These are phyloP conservation scores for Ophion obscuratus DNA, from an alignment of 2,888 invertebrate genomes.

Conservation along the genomic window DNA sequence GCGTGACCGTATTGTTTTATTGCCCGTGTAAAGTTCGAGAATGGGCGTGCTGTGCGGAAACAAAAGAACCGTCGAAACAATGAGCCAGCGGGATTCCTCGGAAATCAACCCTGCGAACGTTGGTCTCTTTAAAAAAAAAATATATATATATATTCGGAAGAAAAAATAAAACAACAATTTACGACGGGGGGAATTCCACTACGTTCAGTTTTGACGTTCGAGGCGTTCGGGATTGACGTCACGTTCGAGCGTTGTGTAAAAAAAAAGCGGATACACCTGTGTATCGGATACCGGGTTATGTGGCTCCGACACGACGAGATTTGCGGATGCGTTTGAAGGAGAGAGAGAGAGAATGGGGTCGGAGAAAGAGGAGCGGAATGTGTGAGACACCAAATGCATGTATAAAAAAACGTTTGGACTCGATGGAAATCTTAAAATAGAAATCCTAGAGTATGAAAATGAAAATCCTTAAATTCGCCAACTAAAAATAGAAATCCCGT, in stretches of 20 bases:
- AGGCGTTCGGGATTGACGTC: slow-evolving; percentile 49
- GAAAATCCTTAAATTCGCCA: neutral
- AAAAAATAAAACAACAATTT: slow-evolving; percentile 14
- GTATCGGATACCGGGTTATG: slow-evolving; percentile 23
- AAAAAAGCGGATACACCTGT: slow-evolving; percentile 12
- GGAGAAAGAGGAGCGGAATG: neutral
- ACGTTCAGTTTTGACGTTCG: slow-evolving; percentile 10
- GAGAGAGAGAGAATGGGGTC: neutral
- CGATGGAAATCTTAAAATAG: neutral
- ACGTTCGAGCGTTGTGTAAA: slow-evolving; percentile 19
- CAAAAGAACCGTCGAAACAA: slow-evolving; percentile 11
- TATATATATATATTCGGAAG: neutral
- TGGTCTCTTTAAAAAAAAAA: neutral
- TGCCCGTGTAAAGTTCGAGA: neutral
- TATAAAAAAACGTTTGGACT: neutral
- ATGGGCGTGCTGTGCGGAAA: slow-evolving; percentile 12
- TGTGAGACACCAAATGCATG: neutral
- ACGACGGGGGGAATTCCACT: slow-evolving; percentile 36
- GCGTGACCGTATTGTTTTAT: neutral
- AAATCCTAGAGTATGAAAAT: too few species aligned
- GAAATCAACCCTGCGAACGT: neutral
- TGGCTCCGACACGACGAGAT: neutral
- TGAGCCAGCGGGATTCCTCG: slow-evolving; percentile 12
- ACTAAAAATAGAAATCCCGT: neutral
- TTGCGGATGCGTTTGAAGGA: neutral